Evolutionary conservation across 2,888 invertebrate genomes (phyloP), one percentile per base, ranked within the genome.

Genomic region (Pycnomerus fuliginosus): DNA sequence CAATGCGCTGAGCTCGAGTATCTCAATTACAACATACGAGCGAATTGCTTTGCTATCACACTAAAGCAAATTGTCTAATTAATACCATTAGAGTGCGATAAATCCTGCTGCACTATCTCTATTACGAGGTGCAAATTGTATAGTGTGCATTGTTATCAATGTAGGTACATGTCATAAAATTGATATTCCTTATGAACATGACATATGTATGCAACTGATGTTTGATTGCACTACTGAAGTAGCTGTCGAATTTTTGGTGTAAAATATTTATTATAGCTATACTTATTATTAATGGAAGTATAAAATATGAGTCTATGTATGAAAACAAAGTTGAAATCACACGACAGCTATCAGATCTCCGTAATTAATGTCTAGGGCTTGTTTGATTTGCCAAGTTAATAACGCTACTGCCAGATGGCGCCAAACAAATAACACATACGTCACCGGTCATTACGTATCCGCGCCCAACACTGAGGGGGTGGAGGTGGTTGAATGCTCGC

Each of bases 301-400:
- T 51, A 49, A 56, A 52, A 56, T 52, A 55, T 50, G 44, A 51
- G 46, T 33, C 41, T 44, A 50, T 52, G 53, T 54, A 52, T 49
- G 51, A 61, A 61, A 60, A 56, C 58, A 57, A 55, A 54, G 56
- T 55, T 54, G 50, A 48, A 56, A 55, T 57, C 54, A 56, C 56
- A 60, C 59, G 62, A 56, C 58, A 62, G 63, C 62, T 60, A 68
- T 68, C 63, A 64, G 63, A 67, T 68, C 61, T 57, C 52, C 60
- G 58, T 70, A 72, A 73, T 73, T 72, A 72, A 71, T 72, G 71
- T 71, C 70, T 64, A n/a, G 66, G 64, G 67, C 70, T 71, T 74
- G 73, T 74, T 73, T 74, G 73, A 74, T 73, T 73, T 72, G 70
- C 68, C 71, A 70, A 74, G 73, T 74, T 74, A 74, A 74, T 74